These are phyloP conservation scores for Ophiodon elongatus DNA, from an alignment of 2,113 vertebrate genomes.

Conservation along the genomic window DNA sequence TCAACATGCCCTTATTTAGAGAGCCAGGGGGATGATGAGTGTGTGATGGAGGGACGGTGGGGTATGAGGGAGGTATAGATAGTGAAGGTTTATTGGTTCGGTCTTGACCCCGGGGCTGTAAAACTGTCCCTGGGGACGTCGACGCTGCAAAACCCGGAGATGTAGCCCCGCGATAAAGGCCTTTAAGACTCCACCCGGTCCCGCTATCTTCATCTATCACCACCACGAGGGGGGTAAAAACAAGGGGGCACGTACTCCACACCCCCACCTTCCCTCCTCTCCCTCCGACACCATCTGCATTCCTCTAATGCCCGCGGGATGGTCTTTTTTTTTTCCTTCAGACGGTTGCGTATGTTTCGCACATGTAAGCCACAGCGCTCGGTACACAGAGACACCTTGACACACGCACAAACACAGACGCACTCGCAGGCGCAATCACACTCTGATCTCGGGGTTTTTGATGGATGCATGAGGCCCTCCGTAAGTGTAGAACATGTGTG, in stretches of 20 bases:
- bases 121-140: slow-evolving; percentile 57
- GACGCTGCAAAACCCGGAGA: slow-evolving; percentile 42
- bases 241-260: slow-evolving; percentile 9
- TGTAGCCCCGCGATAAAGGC: slow-evolving; percentile 66
- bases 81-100: slow-evolving; percentile 73
- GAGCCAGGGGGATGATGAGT: slow-evolving; percentile 24
- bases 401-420: slow-evolving; percentile 53
- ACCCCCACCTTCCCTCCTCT: neutral
- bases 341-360: slow-evolving; percentile 58
- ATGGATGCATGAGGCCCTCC: slow-evolving; percentile 62
- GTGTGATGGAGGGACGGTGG: slow-evolving; percentile 30
- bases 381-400: slow-evolving; percentile 61
- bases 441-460: slow-evolving; percentile 58
- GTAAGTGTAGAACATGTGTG: slow-evolving; percentile 61
- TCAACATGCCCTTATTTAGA: slow-evolving; percentile 82
- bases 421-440: slow-evolving; percentile 46
- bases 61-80: slow-evolving; percentile 52
- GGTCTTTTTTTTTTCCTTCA: slow-evolving; percentile 21
- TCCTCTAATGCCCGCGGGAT: slow-evolving; percentile 67
- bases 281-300: slow-evolving; percentile 57
- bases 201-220: slow-evolving; percentile 50
- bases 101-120: slow-evolving; percentile 66
- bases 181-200: slow-evolving; percentile 18
- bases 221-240: slow-evolving; percentile 30
- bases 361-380: slow-evolving; percentile 57